Evolutionary conservation across 2,797 vertebrate species (phyloP), one percentile per base, ranked within the genome.

Genomic region (Microhierax caerulescens): DNA sequence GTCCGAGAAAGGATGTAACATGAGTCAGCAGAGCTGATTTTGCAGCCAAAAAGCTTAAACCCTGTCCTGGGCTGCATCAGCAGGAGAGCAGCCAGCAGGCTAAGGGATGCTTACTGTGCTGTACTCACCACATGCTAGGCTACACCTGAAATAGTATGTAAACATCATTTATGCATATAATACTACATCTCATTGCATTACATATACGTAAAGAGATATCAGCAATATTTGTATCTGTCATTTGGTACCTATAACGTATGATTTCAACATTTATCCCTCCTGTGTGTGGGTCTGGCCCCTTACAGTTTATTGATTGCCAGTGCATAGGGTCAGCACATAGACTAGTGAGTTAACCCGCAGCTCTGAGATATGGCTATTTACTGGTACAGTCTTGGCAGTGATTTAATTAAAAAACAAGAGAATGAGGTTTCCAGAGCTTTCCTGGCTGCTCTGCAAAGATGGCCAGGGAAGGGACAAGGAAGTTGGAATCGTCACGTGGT

Each of bases 201-300:
- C 3, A 3, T 36, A 53, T 27, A 13, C 7, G 1, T 30, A 3
- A 36, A 32, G 27, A 27, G 17, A 2, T 24, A 3, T 1, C 37
- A 88, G 59, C 30, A 20, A 0, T 30, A 14, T 19, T 51, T 17
- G 3, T 43, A 0, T 6, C 0, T 43, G 36, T 4, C 18, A 17
- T 53, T 74, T 45, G 5, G 24, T 41, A 1, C 36, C 28, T 60
- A 5, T 16, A 2, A 14, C 7, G 2, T 50, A 13, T 15, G n/a
- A 41, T 32, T 73, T 57, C 34, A 41, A 6, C 5, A 5, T n/a
- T 59, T 34, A 23, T 5, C 41, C 10, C 30, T 70, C n/a, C 32
- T 67, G 5, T 14, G 17, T 41, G 3, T 59, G 41, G 5, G 5
- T 20, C 11, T n/a, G 37, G 60, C 24, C n/a, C n/a, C 21, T 72